Base-by-base conservation (phyloP, 2,797 vertebrate species). In the Mycteria americana region DNA sequence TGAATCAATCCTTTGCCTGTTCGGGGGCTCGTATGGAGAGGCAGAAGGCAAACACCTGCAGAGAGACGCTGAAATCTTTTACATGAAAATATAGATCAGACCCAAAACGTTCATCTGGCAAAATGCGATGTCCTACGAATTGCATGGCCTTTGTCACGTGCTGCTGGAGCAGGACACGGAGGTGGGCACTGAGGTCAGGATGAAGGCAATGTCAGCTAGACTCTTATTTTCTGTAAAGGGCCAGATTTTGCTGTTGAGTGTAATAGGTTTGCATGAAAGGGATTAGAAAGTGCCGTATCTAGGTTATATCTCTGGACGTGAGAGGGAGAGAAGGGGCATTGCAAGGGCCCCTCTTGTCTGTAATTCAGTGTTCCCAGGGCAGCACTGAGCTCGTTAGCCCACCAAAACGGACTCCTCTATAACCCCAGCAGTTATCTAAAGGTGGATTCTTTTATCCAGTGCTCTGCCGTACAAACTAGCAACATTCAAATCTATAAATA, bases 401-500 rank as follows among this genome's bases (percentile, higher is more conserved):
- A 54, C 77, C 46, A 33, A 54, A 88, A 93, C 10, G 89, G 92
- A 76, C 78, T 93, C 54, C 79, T 74, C 79, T 37, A 12, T 63
- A 83, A 95, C 78, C 88, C 81, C 73, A 70, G 94, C 18, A 17
- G 68, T n/a, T 37, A 91, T 73, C 48, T 69, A 41, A 70, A 45
- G 69, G 50, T 48, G 72, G 16, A 18, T 30, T n/a, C 16, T 8
- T 37, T 41, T 35, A 60, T 72, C 76, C 80, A 75, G 86, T 25
- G 10, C 84, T 95, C 82, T 88, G 92, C 85, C 83, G 79, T 68
- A 89, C 95, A 96, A 96, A 95, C 95, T 95, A 94, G 93, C 89
- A 95, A 86, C 95, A 73, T 84, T 91, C 88, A 88, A 43, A 62
- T 83, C 92, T 86, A 63, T 31, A 85, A 88, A 86, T 30, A 81